Percentiles rank a stretch among this genome's conserved stretches.
These are phyloP conservation scores for Xerus inauris DNA, from an alignment of 2,113 vertebrate species.

Conservation along the genomic window DNA sequence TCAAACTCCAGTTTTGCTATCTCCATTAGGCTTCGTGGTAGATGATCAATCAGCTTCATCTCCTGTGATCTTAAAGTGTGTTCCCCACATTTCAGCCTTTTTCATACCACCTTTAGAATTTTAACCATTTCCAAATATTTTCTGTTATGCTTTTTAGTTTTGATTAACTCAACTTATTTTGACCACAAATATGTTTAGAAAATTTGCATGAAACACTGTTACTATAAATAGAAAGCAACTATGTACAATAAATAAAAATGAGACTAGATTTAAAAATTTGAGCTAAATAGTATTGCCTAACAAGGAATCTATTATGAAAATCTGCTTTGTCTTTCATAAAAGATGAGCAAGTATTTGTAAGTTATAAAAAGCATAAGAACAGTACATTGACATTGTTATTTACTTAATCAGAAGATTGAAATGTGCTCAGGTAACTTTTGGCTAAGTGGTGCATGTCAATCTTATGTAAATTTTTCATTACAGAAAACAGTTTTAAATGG, in stretches of 20 bases:
- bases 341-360: neutral
- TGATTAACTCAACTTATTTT: neutral
- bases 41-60: neutral
- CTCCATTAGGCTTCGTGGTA: neutral
- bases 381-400: neutral
- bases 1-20: neutral
- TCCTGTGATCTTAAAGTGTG: neutral
- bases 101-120: neutral
- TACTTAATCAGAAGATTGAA: conserved; percentile 30
- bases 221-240: neutral
- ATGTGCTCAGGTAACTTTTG: neutral
- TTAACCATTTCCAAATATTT: neutral
- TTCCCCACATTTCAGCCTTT: neutral
- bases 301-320: neutral
- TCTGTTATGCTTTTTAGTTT: neutral
- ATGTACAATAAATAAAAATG: neutral
- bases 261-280: neutral
- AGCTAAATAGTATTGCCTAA: neutral
- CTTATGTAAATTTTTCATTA: neutral
- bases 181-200: neutral
- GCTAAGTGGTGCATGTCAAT: neutral
- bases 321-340: neutral
- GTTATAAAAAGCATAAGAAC: neutral
- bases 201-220: neutral
- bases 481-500: neutral